These are phyloP conservation scores for Xanthorhoe designata DNA, from an alignment of 2,888 invertebrate genomes.

Conservation along the genomic window DNA sequence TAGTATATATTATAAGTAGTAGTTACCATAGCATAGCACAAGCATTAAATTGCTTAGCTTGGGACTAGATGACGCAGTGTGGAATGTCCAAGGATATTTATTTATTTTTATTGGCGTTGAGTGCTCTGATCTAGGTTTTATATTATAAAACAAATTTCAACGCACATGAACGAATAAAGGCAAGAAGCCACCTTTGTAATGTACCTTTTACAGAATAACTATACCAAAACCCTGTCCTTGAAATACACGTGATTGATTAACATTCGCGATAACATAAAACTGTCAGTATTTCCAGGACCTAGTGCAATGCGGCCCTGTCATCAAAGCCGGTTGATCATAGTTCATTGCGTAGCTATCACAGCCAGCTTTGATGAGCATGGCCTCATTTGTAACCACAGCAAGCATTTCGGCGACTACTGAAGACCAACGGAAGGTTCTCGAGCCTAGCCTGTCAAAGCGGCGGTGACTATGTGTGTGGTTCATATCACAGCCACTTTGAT, in stretches of 20 bases:
- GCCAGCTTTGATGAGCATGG: conserved; percentile 98
- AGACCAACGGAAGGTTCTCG: conserved; percentile 62
- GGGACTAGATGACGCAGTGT: too few species aligned
- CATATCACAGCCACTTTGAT: conserved; percentile 99
- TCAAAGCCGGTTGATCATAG: conserved; percentile 95
- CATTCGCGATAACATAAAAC: neutral
- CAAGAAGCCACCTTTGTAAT: neutral
- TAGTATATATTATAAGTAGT: too few species aligned
- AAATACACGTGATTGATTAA: neutral
- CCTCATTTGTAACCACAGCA: conserved; percentile 71
- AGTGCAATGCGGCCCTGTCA: conserved; percentile 85
- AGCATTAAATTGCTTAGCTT: too few species aligned
- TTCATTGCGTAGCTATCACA: conserved; percentile 91
- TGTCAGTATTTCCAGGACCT: conserved; percentile 43
- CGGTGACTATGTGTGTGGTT: conserved; percentile 90
- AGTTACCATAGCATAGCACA: too few species aligned
- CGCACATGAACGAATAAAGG: neutral
- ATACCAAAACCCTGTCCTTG: neutral
- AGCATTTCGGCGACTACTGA: conserved; percentile 1
- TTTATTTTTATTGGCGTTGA: too few species aligned
- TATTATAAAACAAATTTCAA: too few species aligned
- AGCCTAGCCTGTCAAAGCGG: conserved; percentile 94
- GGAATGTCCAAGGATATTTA: too few species aligned
- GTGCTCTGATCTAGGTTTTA: too few species aligned
- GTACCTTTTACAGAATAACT: too few species aligned